A percentile compares a stretch with the other conserved stretches of the same genome.
phyloP scores from a whole-genome alignment of 2,888 invertebrate genomes.

The Kryphioiulus occultus region DNA sequence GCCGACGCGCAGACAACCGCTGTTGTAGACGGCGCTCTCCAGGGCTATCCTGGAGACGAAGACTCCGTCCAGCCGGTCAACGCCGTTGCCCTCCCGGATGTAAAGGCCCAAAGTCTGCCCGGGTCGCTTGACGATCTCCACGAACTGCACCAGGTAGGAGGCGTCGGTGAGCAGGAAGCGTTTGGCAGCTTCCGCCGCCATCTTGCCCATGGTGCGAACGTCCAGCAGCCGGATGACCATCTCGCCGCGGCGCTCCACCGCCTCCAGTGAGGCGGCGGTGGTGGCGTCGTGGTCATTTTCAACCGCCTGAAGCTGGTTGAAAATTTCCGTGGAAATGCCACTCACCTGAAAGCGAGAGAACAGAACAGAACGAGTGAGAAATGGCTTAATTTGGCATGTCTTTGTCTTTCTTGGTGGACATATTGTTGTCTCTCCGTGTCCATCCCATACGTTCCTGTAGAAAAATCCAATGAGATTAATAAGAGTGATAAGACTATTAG shows the following conservation, averaged over 20 bases:
- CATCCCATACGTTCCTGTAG: no score
- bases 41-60: slow-evolving; percentile 96
- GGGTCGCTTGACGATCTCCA: slow-evolving; percentile 98
- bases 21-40: slow-evolving; percentile 96
- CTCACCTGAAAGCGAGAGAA: slow-evolving; percentile 73
- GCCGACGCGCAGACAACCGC: slow-evolving; percentile 93
- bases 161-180: slow-evolving; percentile 81
- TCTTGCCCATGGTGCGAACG: slow-evolving; percentile 83
- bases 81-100: slow-evolving; percentile 98
- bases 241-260: slow-evolving; percentile 87
- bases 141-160: slow-evolving; percentile 83
- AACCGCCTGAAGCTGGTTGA: slow-evolving; percentile 95
- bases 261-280: slow-evolving; percentile 89
- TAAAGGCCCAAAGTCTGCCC: slow-evolving; percentile 98
- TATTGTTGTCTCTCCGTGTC: background rate
- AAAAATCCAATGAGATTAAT: no score
- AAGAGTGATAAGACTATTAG: no score
- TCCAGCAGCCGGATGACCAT: slow-evolving; percentile 94
- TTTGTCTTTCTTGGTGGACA: no score
- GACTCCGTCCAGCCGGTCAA: slow-evolving; percentile 92
- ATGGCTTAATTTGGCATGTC: no score
- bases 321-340: slow-evolving; percentile 95
- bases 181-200: slow-evolving; percentile 86
- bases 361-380: background rate
- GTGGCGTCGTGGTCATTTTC: slow-evolving; percentile 95